phyloP scores from a whole-genome alignment of 2,888 invertebrate species.

The Drosophila paranaensis region DNA sequence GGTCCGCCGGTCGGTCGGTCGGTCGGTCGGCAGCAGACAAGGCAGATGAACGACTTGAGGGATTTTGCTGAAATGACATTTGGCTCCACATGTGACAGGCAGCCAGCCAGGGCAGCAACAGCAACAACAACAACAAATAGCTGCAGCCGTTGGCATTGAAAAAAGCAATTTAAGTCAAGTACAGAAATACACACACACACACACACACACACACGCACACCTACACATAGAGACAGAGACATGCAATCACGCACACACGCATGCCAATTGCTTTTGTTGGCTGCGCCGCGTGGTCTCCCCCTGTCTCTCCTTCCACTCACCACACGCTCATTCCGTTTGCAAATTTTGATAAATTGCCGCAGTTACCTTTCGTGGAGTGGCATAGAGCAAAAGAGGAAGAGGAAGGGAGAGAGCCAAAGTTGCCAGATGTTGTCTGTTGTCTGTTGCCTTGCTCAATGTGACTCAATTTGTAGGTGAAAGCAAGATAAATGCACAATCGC shows the following conservation, averaged over 20 bases:
- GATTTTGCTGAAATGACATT: slow-evolving; percentile 84
- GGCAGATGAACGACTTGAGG: slow-evolving; percentile 82
- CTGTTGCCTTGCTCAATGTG: slow-evolving; percentile 25
- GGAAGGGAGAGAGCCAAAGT: slow-evolving; percentile 4
- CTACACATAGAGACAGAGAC: slow-evolving; percentile 31
- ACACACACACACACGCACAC: slow-evolving; percentile 9
- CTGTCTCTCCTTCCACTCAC: neutral
- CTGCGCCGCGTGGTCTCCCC: slow-evolving; percentile 6
- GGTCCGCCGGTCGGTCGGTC: slow-evolving; percentile 30
- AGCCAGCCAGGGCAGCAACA: slow-evolving; percentile 45
- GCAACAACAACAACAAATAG: slow-evolving; percentile 46
- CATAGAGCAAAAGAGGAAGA: slow-evolving; percentile 16
- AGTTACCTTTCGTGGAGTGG: slow-evolving; percentile 75
- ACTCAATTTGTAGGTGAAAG: slow-evolving; percentile 65
- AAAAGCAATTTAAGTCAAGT: slow-evolving; percentile 79
- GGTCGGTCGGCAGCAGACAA: slow-evolving; percentile 45
- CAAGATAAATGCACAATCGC: slow-evolving; percentile 70
- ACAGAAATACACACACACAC: slow-evolving; percentile 38
- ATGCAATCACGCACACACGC: slow-evolving; percentile 57
- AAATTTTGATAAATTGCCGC: slow-evolving; percentile 81
- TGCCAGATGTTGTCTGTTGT: slow-evolving; percentile 54
- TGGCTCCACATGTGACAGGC: slow-evolving; percentile 81
- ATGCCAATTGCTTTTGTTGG: slow-evolving; percentile 65
- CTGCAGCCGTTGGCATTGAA: slow-evolving; percentile 78
- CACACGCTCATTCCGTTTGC: slow-evolving; percentile 46